Conservation (phyloP, 2,113 vertebrate species). For the Otis tarda region DNA sequence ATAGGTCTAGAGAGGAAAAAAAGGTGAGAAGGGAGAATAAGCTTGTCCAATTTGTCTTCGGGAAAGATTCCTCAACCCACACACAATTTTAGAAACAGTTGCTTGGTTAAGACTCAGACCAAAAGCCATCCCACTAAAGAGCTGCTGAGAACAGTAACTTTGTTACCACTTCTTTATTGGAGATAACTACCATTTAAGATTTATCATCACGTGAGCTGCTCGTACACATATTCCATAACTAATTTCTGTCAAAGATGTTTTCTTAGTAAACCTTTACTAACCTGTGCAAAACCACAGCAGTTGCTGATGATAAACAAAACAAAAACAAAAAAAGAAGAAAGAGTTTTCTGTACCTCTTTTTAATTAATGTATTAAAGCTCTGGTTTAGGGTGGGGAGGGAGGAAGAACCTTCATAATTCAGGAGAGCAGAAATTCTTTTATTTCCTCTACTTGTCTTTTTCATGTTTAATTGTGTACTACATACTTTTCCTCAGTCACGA, state of each 20-base stretch:
- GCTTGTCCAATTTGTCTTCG: background rate
- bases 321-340: background rate
- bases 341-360: background rate
- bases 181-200: background rate
- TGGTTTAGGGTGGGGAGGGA: background rate
- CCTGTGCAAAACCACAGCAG: background rate
- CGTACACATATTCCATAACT: background rate
- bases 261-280: background rate
- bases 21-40: background rate
- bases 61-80: background rate
- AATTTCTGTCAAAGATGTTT: background rate
- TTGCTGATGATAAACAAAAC: background rate
- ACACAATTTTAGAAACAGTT: background rate
- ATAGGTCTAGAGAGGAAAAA: constrained; percentile 83
- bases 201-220: background rate
- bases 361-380: background rate
- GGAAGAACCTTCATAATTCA: background rate
- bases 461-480: background rate
- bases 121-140: background rate
- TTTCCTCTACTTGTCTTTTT: background rate
- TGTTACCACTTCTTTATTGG: background rate
- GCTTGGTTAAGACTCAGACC: background rate
- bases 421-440: background rate
- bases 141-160: background rate
- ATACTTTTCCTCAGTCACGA: background rate